Evolutionary conservation across 2,888 invertebrate genomes (phyloP), one percentile per base, ranked within the genome.

Genomic region (Aporophyla nigra): DNA sequence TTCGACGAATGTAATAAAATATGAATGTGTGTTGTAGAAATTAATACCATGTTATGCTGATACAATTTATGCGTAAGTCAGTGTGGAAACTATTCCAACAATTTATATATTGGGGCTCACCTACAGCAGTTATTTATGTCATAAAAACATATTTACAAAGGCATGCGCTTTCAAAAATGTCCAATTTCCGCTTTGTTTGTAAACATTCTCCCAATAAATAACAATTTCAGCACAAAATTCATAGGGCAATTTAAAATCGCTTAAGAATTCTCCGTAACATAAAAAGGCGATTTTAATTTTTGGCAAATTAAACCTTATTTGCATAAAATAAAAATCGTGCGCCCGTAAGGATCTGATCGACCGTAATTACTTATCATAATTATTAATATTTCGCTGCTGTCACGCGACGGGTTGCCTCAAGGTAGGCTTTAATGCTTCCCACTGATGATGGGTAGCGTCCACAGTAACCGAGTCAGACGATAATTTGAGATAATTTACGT

Each of bases 401-500:
- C 96, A 96, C 95, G 96, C 96, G 90, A 95, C 82, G 86, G 81
- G 83, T 85, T 73, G 87, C 90, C 94, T 88, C 85, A 74, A 89
- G 95, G 93, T 90, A 85, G 76, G 66, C 87, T 89, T 91, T 92
- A 93, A 93, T 93, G 93, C 90, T 90, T 84, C 86, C 78, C 89
- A 83, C 90, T 92, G 93, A 90, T 91, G 93, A 93, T 92, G 92
- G 92, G 93, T 92, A 92, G 92, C 91, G 82, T 90, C 91, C 89
- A 90, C 91, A 89, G 93, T 93, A 93, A 93, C 93, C 91, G 91
- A 91, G 90, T 87, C 88, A 86, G 85, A 92, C 92, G 95, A 96
- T 96, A 96, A 96, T 96, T 96, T 94, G 93, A 92, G 91, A 93
- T 94, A 95, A 96, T 96, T 96, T 95, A 90, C 92, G 93, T 95